Conservation (phyloP, 2,888 invertebrate species). For the Mythimna albipuncta region DNA sequence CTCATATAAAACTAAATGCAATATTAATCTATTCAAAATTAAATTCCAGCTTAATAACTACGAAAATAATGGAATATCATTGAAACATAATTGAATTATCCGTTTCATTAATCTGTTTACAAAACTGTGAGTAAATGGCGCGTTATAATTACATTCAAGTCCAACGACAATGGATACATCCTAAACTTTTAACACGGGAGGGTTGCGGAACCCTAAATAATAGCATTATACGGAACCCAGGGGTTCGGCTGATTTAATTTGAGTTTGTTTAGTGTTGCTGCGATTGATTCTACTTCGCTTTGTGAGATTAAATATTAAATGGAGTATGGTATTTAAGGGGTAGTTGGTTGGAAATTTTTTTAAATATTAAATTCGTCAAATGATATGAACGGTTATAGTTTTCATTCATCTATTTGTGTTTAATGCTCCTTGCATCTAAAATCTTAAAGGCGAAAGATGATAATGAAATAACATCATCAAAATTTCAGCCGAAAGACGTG, state of each 20-base stretch:
- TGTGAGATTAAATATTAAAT: constrained; percentile 68
- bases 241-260: constrained; percentile 76
- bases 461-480: no score
- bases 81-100: constrained; percentile 63
- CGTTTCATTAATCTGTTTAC: constrained; percentile 77
- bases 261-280: constrained; percentile 75
- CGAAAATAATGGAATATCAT: constrained; percentile 48
- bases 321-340: constrained; percentile 66
- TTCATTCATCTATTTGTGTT: neutral
- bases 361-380: neutral
- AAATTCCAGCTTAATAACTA: constrained; percentile 28
- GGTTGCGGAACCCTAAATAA: constrained; percentile 73
- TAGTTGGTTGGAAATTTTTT: constrained; percentile 50
- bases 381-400: neutral
- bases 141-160: constrained; percentile 78
- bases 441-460: neutral
- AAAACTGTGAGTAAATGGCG: constrained; percentile 81
- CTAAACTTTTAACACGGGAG: constrained; percentile 49
- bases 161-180: constrained; percentile 68
- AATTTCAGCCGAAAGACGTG: no score
- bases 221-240: constrained; percentile 75
- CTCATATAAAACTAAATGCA: constrained; percentile 34
- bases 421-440: neutral
- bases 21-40: constrained; percentile 51
- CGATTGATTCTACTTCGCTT: constrained; percentile 62